Percentiles rank a stretch among this genome's conserved stretches.
phyloP scores from a whole-genome alignment of 1,140 invertebrate species.

The Drosophila bocki region DNA sequence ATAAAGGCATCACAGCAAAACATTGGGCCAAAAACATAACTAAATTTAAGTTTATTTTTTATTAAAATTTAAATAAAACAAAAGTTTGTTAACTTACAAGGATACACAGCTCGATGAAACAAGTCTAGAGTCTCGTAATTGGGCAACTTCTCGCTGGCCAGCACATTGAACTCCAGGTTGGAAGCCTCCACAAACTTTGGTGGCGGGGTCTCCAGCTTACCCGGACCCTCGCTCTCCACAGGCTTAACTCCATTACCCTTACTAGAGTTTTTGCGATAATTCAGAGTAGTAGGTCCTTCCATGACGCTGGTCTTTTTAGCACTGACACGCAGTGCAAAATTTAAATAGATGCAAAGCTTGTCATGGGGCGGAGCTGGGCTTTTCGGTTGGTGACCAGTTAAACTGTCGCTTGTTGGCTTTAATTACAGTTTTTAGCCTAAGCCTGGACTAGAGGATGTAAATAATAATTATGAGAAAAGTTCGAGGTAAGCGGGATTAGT shows the following conservation, averaged over 20 bases:
- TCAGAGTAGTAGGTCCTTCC: slow-evolving; percentile 47
- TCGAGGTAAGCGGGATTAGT: not conserved
- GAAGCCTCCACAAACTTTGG: slow-evolving; percentile 17
- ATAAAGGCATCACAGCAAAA: slow-evolving; percentile 70
- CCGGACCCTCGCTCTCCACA: not conserved
- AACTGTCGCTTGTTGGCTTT: slow-evolving; percentile 11
- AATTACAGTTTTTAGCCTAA: slow-evolving; percentile 54
- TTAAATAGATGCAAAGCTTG: slow-evolving; percentile 8
- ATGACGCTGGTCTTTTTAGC: slow-evolving; percentile 43
- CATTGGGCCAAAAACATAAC: slow-evolving; percentile 77
- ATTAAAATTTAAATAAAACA: not conserved
- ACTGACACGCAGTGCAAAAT: slow-evolving; percentile 51
- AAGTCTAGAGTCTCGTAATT: slow-evolving; percentile 48
- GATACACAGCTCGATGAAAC: slow-evolving; percentile 69
- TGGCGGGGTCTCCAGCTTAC: not conserved
- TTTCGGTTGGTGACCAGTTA: not conserved
- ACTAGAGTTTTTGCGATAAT: slow-evolving; percentile 38
- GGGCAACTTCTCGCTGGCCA: slow-evolving; percentile 40
- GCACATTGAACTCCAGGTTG: slow-evolving; percentile 35
- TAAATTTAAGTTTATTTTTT: slow-evolving; percentile 1
- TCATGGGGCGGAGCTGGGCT: slow-evolving; percentile 16
- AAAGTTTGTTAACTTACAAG: slow-evolving; percentile 32
- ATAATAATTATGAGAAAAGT: slow-evolving; percentile 64
- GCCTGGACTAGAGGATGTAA: slow-evolving; percentile 35
- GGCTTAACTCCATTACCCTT: slow-evolving; percentile 3